Base-by-base conservation (phyloP, 1,140 invertebrate genomes). In the Anoplolepis gracilipes region DNA sequence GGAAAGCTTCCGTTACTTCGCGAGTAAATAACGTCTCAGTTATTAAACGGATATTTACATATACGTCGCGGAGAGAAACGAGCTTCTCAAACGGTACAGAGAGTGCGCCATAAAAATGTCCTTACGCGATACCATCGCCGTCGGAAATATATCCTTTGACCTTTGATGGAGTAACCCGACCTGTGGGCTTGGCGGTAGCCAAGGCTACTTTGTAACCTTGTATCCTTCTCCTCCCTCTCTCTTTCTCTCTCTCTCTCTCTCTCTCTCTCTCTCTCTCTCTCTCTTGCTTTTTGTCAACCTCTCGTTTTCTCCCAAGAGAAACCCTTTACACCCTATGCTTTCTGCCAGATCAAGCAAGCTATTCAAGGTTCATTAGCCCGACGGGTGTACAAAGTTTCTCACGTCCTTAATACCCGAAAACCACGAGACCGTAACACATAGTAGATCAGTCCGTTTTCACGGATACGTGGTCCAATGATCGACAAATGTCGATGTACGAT, bases 161-260 rank as follows among this genome's bases (percentile, higher is more conserved):
- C 77, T 79, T 73, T 49, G 59, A 62, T 72, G 65, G 67, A 36
- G 87, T 81, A 90, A 90, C 82, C 79, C 65, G 86, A 90, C 61
- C 86, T 69, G 72, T 39, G 75, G 75, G 33, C 70, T 49, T 49
- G 57, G n/a, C 72, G 88, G 81, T 82, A 70, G 82, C 84, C 53
- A 59, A 49, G 19, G 3, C 72, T 69, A 90, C 86, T 90, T 90
- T 81, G 88, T 89, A 81, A 90, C 85, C 88, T 89, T 90, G 88
- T 81, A 65, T 72, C 76, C 25, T 28, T 69, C 64, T 57, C 57
- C 33, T 30, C 64, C 33, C 33, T 81, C 84, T 28, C 62, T 67
- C 39, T 25, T 8, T 57, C 61, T 28, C 53, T 69, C n/a, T 16
- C 81, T 36, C 46, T 13, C 11, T 16, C 59, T 39, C 36, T 30